phyloP scores from a whole-genome alignment of 2,113 vertebrate genomes.

The Lethenteron camtschaticum region DNA sequence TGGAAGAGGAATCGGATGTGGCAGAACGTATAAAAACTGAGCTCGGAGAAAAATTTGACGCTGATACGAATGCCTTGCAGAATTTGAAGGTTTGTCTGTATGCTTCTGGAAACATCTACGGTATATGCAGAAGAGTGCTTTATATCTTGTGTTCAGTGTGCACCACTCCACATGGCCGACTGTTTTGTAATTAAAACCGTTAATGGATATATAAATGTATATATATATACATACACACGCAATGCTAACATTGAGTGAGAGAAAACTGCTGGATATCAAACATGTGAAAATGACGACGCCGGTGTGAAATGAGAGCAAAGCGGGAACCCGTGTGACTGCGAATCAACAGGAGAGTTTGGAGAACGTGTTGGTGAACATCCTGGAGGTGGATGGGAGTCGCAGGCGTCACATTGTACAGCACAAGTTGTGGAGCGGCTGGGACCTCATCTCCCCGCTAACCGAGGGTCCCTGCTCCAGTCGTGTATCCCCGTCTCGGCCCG shows the following conservation, averaged over 20 bases:
- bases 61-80: slow-evolving; percentile 26
- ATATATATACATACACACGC: no score
- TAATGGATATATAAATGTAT: no score
- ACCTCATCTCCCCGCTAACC: slow-evolving; percentile 32
- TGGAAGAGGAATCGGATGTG: slow-evolving; percentile 34
- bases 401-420: slow-evolving; percentile 26
- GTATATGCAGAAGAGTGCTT: no score
- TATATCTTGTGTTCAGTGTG: no score
- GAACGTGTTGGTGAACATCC: slow-evolving; percentile 28
- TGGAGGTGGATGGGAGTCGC: slow-evolving; percentile 25
- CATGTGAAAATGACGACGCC: no score
- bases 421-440: slow-evolving; percentile 30
- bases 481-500: slow-evolving; percentile 33
- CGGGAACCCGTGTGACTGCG: no score
- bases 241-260: no score
- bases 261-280: no score
- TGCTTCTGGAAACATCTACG: no score
- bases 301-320: no score
- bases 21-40: slow-evolving; percentile 34
- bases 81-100: slow-evolving; percentile 25
- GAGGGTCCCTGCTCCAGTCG: slow-evolving; percentile 57
- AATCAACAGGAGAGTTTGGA: slow-evolving; percentile 38
- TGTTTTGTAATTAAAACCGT: no score
- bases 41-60: slow-evolving; percentile 36
- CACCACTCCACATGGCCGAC: no score